A percentile compares a stretch with the other conserved stretches of the same genome.
Evolutionary conservation across 2,797 vertebrate genomes (phyloP).

Genomic region (Poeciliopsis gracilis): DNA sequence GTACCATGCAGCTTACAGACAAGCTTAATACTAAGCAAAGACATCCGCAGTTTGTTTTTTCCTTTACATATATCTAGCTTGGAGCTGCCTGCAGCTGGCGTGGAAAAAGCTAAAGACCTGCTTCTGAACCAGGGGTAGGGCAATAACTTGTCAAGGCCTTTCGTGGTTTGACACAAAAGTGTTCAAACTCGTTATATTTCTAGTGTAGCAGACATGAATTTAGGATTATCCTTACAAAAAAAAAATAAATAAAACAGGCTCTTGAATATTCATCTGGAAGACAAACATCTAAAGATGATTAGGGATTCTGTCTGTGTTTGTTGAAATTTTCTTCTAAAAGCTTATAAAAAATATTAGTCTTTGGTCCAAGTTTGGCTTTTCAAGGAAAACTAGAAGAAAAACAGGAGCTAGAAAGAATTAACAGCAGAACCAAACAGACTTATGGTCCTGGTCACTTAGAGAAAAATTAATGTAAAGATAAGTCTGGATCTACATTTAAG

Average conservation of each 20-base stretch:
- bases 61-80: slow-evolving; percentile 58
- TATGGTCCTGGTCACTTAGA: slow-evolving; percentile 52
- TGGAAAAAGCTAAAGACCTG: slow-evolving; percentile 68
- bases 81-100: slow-evolving; percentile 87
- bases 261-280: slow-evolving; percentile 37
- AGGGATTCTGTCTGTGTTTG: slow-evolving; percentile 45
- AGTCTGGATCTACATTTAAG: slow-evolving; percentile 68
- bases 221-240: slow-evolving; percentile 39
- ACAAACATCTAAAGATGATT: slow-evolving; percentile 37
- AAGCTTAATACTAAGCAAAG: slow-evolving; percentile 74
- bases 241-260: slow-evolving; percentile 26
- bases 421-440: slow-evolving; percentile 38
- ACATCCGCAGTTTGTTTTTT: slow-evolving; percentile 43
- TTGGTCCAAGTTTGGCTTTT: slow-evolving; percentile 79
- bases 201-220: slow-evolving; percentile 43
- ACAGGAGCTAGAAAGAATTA: slow-evolving; percentile 60
- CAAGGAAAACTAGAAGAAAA: slow-evolving; percentile 41
- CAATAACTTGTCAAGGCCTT: slow-evolving; percentile 64
- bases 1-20: slow-evolving; percentile 83
- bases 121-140: slow-evolving; percentile 52
- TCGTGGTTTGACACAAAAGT: slow-evolving; percentile 47
- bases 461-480: slow-evolving; percentile 55
- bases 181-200: slow-evolving; percentile 48
- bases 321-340: slow-evolving; percentile 57
- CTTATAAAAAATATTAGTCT: slow-evolving; percentile 57